phyloP scores from a whole-genome alignment of 2,797 vertebrate genomes.

The Artibeus lituratus region DNA sequence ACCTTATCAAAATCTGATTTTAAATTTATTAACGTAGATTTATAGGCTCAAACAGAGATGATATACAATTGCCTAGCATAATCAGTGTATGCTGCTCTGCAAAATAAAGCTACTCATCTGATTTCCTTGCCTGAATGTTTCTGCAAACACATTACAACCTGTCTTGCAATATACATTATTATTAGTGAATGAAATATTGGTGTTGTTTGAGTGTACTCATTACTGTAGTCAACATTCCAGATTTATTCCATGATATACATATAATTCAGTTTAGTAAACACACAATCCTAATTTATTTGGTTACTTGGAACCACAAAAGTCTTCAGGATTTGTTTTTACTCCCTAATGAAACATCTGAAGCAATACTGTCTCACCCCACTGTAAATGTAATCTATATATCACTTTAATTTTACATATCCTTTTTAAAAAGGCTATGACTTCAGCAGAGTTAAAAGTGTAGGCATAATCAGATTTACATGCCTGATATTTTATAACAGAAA shows the following conservation, averaged over 20 bases:
- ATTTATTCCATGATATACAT: conserved; percentile 56
- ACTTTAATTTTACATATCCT: not conserved
- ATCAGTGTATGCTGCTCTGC: conserved; percentile 60
- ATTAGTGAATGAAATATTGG: conserved; percentile 67
- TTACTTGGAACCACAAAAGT: conserved; percentile 19
- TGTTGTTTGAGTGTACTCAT: conserved; percentile 40
- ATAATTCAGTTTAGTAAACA: conserved; percentile 55
- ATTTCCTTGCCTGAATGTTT: conserved; percentile 61
- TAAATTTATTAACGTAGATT: conserved; percentile 46
- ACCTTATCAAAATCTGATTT: conserved; percentile 5
- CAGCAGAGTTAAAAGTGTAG: not conserved
- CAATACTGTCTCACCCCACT: not conserved
- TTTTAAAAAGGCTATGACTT: not conserved
- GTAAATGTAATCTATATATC: not conserved
- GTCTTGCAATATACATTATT: conserved; percentile 39
- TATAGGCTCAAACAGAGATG: conserved; percentile 43
- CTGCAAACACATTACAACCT: conserved; percentile 63
- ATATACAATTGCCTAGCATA: conserved; percentile 25
- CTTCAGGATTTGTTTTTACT: not conserved
- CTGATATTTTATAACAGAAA: not conserved
- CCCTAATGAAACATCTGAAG: not conserved
- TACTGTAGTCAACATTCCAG: conserved; percentile 58
- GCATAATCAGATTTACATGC: not conserved
- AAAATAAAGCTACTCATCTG: conserved; percentile 51
- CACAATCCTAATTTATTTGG: conserved; percentile 54